These are phyloP conservation scores for Exocentrus adspersus DNA, from an alignment of 2,888 invertebrate genomes.

Conservation along the genomic window DNA sequence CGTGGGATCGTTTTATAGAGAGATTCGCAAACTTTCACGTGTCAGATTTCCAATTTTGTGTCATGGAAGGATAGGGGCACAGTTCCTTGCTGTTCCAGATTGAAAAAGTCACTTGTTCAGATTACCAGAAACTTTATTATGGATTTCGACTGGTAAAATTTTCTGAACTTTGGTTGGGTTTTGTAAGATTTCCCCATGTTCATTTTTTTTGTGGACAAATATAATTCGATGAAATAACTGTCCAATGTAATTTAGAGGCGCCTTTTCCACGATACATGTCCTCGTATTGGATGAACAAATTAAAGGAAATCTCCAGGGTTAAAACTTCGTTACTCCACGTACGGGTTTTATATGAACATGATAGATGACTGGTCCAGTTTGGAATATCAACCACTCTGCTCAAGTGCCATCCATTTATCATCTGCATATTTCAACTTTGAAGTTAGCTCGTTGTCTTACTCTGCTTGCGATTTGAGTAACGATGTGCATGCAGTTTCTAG, in stretches of 20 bases:
- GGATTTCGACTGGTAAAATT: too few relatives aligned
- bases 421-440: constrained; percentile 22
- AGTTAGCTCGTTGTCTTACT: constrained; percentile 1
- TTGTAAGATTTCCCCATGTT: not conserved
- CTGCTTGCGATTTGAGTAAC: constrained; percentile 6
- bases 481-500: not conserved
- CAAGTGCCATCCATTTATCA: constrained; percentile 19
- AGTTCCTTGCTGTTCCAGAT: too few relatives aligned
- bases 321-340: not conserved
- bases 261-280: not conserved
- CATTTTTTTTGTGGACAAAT: not conserved
- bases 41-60: too few relatives aligned
- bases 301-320: not conserved
- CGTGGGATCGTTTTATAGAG: too few relatives aligned
- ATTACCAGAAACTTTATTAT: too few relatives aligned
- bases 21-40: too few relatives aligned
- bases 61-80: too few relatives aligned
- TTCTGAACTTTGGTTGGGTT: not conserved
- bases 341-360: constrained; percentile 5
- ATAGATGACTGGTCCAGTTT: constrained; percentile 2
- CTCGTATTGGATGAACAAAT: not conserved
- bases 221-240: too few relatives aligned
- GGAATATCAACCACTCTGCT: constrained; percentile 7
- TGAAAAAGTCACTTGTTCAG: too few relatives aligned
- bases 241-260: not conserved